Evolutionary conservation across 2,113 vertebrate genomes (phyloP).

Genomic region (Corythaeola cristata): DNA sequence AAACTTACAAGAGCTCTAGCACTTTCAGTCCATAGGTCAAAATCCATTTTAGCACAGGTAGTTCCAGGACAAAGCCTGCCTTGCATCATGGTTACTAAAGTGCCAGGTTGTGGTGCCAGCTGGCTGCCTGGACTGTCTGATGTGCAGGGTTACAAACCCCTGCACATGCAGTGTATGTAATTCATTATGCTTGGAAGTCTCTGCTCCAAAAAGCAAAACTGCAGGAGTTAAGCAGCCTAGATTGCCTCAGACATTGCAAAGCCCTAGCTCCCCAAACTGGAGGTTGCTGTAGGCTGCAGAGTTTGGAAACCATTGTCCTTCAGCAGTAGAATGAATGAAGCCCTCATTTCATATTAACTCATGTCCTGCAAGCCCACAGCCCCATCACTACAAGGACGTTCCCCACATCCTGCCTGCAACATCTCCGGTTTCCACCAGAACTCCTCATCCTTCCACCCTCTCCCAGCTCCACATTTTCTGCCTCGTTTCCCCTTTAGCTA

Average conservation of each 20-base stretch:
- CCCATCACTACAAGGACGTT: neutral
- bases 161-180: neutral
- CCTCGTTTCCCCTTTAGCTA: neutral
- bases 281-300: neutral
- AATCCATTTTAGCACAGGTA: neutral
- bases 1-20: neutral
- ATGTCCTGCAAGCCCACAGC: neutral
- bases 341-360: neutral
- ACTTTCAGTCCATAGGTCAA: neutral
- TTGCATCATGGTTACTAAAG: neutral
- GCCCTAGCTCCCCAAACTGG: neutral
- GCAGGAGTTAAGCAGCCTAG: neutral
- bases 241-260: neutral
- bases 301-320: neutral
- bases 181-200: neutral
- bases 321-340: neutral
- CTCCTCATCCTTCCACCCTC: neutral
- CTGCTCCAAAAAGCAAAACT: neutral
- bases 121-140: neutral
- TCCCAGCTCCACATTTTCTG: neutral
- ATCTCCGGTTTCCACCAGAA: neutral
- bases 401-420: neutral
- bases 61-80: neutral
- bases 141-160: neutral
- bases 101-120: fast-evolving